These are phyloP conservation scores for Helicolenus hilgendorfi DNA, from an alignment of 2,797 vertebrate species.

Conservation along the genomic window DNA sequence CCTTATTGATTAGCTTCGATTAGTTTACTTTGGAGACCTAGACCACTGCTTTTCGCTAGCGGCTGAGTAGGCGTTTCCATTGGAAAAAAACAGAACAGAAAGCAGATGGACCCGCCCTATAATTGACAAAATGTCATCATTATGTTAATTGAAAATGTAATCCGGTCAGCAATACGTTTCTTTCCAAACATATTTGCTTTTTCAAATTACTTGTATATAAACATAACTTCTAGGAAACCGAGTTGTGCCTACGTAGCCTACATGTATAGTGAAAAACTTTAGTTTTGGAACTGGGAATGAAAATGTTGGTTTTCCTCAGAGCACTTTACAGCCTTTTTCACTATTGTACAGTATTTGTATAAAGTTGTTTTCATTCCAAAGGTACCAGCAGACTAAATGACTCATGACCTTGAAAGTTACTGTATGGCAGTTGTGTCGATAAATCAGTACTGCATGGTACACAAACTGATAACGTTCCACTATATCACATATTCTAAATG, in stretches of 20 bases:
- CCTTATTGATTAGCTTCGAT: no score
- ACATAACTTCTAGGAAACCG: not conserved
- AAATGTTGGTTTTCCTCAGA: not conserved
- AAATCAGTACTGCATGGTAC: not conserved
- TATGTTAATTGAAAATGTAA: not conserved
- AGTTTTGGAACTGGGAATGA: not conserved
- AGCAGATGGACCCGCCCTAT: no score
- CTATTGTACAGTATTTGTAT: not conserved
- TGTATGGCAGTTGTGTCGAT: no score
- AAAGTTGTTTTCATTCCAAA: not conserved
- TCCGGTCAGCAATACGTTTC: not conserved
- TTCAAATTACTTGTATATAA: not conserved
- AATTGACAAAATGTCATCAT: not conserved
- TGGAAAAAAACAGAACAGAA: rapidly evolving
- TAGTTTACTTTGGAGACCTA: no score
- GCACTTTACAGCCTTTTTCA: not conserved
- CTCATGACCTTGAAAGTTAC: not conserved
- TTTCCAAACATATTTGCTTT: not conserved
- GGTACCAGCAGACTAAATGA: not conserved
- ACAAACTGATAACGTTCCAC: not conserved
- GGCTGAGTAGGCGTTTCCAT: no score
- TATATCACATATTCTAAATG: not conserved
- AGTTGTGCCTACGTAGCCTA: not conserved
- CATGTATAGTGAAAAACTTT: not conserved
- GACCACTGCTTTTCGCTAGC: no score